Evolutionary conservation across 2,113 vertebrate species (phyloP), one percentile per base, ranked within the genome.

Genomic region (Menura novaehollandiae): DNA sequence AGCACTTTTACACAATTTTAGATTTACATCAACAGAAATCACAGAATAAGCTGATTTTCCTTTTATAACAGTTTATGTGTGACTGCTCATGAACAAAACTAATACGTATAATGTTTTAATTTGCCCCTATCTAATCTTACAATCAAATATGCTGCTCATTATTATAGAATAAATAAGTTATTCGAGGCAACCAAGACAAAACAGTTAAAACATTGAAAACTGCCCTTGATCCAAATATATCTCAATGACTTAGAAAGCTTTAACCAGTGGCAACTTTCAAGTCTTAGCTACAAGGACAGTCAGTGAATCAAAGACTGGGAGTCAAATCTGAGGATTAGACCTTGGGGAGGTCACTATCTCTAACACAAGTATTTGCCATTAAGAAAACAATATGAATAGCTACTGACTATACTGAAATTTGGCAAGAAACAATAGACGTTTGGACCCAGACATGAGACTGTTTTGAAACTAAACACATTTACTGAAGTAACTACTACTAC

Each of bases 121-220:
- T 51, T 83, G 37, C 21, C 49, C 15, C 41, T 95, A 69, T 90
- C 75, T 93, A 91, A 94, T 76, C 87, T 69, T 69, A 41, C n/a
- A 81, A 55, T 53, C 44, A 91, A 91, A 87, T 58, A 89, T 19
- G 41, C 17, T 52, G 23, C 12, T 53, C 41, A 35, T 87, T 85
- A 69, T 35, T 69, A 37, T 1, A 59, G 12, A 74, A 52, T 37
- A 90, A 93, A 76, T 19, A 85, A 0, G 1, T 32, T 63, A 37
- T 68, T 89, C 24, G 22, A 88, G 72, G 27, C 71, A 86, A 88
- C 35, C 24, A 62, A 80, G 79, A 95, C 69, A 85, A 91, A 94
- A 64, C 6, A 59, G 17, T 30, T 55, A 47, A 63, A 87, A 79
- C 24, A 83, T 3, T 88, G 62, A 91, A 79, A 90, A 92, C 20